Conservation (phyloP, 2,113 vertebrate species). For the Copsychus sechellarum region DNA sequence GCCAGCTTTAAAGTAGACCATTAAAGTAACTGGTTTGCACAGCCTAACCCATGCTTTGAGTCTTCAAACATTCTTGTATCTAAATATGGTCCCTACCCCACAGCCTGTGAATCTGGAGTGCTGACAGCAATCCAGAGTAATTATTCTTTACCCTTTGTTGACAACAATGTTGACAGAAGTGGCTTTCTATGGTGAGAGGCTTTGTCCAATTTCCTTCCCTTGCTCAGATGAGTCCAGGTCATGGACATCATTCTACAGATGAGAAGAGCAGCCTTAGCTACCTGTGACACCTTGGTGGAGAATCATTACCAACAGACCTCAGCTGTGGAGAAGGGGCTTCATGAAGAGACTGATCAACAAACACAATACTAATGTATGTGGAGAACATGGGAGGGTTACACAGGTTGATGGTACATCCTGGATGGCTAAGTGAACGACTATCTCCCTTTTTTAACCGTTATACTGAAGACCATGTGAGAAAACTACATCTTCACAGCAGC, state of each 20-base stretch:
- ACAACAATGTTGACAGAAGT: not conserved
- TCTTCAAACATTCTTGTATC: not conserved
- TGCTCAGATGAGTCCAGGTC: not conserved
- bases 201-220: not conserved
- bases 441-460: not conserved
- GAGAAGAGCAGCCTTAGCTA: not conserved
- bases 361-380: not conserved
- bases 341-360: not conserved
- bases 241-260: not conserved
- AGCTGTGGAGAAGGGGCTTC: not conserved
- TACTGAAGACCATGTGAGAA: not conserved
- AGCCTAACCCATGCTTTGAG: not conserved
- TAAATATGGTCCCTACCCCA: not conserved
- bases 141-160: slow-evolving; percentile 9
- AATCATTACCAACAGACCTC: not conserved
- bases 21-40: not conserved
- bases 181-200: not conserved
- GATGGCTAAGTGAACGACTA: not conserved
- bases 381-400: not conserved
- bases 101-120: not conserved
- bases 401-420: not conserved
- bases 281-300: not conserved
- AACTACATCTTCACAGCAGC: not conserved
- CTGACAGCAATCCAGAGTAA: slow-evolving; percentile 35
- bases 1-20: not conserved